phyloP scores from a whole-genome alignment of 2,888 invertebrate genomes.

The Lasioglossum calceatum region DNA sequence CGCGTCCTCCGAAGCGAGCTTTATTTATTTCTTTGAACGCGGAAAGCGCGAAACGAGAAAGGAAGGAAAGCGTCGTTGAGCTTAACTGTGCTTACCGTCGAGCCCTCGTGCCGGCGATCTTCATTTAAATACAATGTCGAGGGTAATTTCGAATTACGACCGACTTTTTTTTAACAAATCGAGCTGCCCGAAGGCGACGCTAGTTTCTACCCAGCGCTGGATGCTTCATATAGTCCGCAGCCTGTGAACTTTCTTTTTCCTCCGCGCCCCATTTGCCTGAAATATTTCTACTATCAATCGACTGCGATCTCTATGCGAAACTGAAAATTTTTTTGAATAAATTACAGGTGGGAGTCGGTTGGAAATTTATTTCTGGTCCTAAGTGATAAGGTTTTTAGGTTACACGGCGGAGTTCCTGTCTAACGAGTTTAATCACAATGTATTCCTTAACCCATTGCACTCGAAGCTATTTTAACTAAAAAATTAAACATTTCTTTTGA shows the following conservation, averaged over 20 bases:
- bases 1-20: not conserved
- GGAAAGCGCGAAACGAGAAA: slow-evolving; percentile 21
- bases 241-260: not conserved
- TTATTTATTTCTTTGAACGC: slow-evolving; percentile 30
- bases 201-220: not conserved
- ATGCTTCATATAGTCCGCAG: not conserved
- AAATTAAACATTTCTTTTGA: no score
- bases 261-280: not conserved
- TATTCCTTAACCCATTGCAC: no score
- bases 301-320: not conserved
- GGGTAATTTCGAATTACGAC: slow-evolving; percentile 29
- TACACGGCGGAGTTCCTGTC: no score
- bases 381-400: not conserved
- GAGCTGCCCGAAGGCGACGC: not conserved
- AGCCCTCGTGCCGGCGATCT: slow-evolving; percentile 8
- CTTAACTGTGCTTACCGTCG: slow-evolving; percentile 25
- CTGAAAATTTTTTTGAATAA: not conserved
- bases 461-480: no score
- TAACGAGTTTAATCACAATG: no score
- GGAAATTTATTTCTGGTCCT: not conserved
- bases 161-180: not conserved
- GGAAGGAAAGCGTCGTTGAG: slow-evolving; percentile 6
- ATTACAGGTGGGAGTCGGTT: not conserved
- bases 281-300: not conserved
- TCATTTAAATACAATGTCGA: slow-evolving; percentile 32